Conservation (phyloP, 2,113 vertebrate genomes). For the Leptobrachium ailaonicum region DNA sequence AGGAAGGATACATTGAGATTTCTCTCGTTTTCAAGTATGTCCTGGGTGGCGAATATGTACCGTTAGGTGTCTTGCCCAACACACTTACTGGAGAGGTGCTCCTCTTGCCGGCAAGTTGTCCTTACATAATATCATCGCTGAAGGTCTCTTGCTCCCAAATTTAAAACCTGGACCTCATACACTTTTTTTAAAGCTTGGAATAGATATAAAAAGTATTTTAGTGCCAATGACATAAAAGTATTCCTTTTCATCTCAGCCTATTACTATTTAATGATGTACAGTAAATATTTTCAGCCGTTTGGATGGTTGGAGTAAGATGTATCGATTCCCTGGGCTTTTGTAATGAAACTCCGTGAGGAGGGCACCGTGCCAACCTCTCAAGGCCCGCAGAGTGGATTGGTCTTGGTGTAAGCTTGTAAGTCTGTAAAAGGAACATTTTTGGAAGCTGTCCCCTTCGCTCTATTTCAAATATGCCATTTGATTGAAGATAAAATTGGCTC, state of each 20-base stretch:
- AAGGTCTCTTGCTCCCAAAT: not conserved
- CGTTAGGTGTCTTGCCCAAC: too few species aligned
- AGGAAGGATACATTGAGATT: too few species aligned
- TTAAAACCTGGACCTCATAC: not conserved
- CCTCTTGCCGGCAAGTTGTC: too few species aligned
- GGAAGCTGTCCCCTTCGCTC: constrained; percentile 12
- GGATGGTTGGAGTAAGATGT: constrained; percentile 34
- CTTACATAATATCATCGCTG: not conserved
- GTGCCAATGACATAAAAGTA: constrained; percentile 17
- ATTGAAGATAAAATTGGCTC: constrained; percentile 27
- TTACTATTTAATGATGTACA: constrained; percentile 39
- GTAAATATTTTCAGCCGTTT: constrained; percentile 44
- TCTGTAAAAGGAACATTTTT: constrained; percentile 24
- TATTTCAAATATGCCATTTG: constrained; percentile 30
- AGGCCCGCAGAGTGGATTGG: constrained; percentile 27
- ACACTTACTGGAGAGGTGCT: too few species aligned
- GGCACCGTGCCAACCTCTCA: constrained; percentile 22
- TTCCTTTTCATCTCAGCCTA: constrained; percentile 33
- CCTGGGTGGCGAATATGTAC: too few species aligned
- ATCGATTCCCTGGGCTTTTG: constrained; percentile 30
- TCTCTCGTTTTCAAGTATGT: too few species aligned
- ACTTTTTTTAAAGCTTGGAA: not conserved
- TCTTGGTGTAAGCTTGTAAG: constrained; percentile 27
- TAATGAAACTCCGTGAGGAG: constrained; percentile 21
- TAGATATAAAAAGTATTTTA: constrained; percentile 18